A percentile compares a stretch with the other conserved stretches of the same genome.
phyloP scores from a whole-genome alignment of 1,140 invertebrate species.

The Muscidifurax raptorellus region DNA sequence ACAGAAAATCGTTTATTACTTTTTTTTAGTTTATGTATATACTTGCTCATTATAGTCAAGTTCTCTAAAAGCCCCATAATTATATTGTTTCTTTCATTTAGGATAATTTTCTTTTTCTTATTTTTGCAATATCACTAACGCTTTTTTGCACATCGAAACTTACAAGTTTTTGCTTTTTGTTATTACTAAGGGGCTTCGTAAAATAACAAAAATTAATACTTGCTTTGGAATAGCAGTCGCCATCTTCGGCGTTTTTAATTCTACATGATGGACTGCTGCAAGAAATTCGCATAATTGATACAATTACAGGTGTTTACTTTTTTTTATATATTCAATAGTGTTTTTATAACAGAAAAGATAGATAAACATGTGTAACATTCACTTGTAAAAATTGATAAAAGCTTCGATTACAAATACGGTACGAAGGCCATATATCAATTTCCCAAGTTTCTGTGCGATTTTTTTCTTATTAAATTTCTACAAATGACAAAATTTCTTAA shows the following conservation, averaged over 20 bases:
- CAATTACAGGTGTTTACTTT: slow-evolving; percentile 40
- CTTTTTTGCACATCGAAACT: slow-evolving; percentile 14
- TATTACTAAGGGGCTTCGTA: slow-evolving; percentile 27
- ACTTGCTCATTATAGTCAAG: slow-evolving; percentile 64
- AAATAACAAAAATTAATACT: slow-evolving; percentile 39
- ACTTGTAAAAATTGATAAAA: slow-evolving; percentile 36
- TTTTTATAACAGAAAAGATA: slow-evolving; percentile 47
- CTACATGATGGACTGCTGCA: slow-evolving; percentile 17
- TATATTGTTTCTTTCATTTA: slow-evolving; percentile 55
- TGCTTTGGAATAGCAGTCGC: slow-evolving; percentile 33
- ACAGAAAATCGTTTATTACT: slow-evolving; percentile 21
- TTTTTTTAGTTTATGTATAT: slow-evolving; percentile 51
- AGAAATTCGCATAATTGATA: slow-evolving; percentile 48
- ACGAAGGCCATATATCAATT: slow-evolving; percentile 28
- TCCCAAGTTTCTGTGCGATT: slow-evolving; percentile 25
- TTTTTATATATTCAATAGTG: slow-evolving; percentile 14
- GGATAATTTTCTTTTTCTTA: slow-evolving; percentile 57
- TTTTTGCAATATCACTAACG: slow-evolving; percentile 51
- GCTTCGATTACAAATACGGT: slow-evolving; percentile 6
- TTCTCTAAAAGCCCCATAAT: slow-evolving; percentile 63
- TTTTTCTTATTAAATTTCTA: slow-evolving; percentile 33
- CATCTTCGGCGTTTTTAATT: neutral
- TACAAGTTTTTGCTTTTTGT: slow-evolving; percentile 26
- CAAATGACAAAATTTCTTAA: slow-evolving; percentile 46
- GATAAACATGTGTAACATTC: slow-evolving; percentile 36